phyloP scores from a whole-genome alignment of 30 jellyfish, hydroid and myxozoan genomes.

The Sanderia malayensis region DNA sequence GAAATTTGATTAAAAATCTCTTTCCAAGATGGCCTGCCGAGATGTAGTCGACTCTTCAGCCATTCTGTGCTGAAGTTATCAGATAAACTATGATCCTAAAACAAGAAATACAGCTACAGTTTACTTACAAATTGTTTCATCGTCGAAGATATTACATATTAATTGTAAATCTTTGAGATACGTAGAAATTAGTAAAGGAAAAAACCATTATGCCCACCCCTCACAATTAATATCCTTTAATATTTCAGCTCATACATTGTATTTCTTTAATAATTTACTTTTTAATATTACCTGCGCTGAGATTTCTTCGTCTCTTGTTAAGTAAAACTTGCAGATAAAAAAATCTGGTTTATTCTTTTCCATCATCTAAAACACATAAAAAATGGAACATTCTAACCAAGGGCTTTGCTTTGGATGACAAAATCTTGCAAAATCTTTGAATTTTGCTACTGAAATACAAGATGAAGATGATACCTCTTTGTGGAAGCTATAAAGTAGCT shows the following conservation, averaged over 20 bases:
- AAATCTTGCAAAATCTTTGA: not conserved
- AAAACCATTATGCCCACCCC: no score
- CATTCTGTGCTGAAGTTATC: slow-evolving; percentile 26
- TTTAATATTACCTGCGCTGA: slow-evolving; percentile 33
- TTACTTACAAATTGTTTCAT: no score
- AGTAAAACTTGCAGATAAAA: slow-evolving; percentile 44
- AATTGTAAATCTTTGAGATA: no score
- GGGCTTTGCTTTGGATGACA: no score
- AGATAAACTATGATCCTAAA: slow-evolving; percentile 2
- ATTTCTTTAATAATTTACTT: no score
- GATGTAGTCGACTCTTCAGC: slow-evolving; percentile 34
- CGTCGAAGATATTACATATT: no score
- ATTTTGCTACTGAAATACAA: not conserved
- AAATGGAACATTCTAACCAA: no score
- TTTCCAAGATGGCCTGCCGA: slow-evolving; percentile 52
- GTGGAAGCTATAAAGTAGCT: slow-evolving; percentile 38
- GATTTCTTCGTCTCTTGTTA: slow-evolving; percentile 25
- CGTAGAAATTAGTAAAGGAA: no score
- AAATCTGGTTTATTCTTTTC: slow-evolving; percentile 27
- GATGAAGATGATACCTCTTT: no score
- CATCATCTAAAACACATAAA: slow-evolving; percentile 19
- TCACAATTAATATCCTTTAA: no score
- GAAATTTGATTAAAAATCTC: slow-evolving; percentile 29
- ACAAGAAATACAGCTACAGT: no score
- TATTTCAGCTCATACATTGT: no score